Evolutionary conservation across 1,140 invertebrate genomes (phyloP), one percentile per base, ranked within the genome.

Genomic region (Neodiprion virginianus): DNA sequence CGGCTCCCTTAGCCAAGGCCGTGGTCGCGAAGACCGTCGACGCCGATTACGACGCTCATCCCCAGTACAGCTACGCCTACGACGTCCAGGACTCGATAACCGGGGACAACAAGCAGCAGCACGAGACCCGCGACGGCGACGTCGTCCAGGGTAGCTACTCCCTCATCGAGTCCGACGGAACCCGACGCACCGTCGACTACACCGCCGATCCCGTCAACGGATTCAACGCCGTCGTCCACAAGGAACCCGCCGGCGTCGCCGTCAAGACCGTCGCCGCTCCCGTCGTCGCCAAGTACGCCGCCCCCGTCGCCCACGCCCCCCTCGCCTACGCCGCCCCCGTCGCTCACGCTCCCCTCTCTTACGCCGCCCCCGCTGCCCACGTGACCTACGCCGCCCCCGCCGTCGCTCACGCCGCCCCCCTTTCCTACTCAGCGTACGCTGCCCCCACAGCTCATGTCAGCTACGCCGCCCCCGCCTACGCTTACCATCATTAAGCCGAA

Each of bases 91-190:
- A 89, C 50, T 75, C 83, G 0, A 12, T 82, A 5, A 93, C 92
- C 67, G 92, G 92, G 8, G 92, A 93, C 78, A 86, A 91, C 0
- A 93, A 93, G 81, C 89, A 89, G 48, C 92, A 93, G 69, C 91
- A 91, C 83, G 92, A 93, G 83, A 87, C 89, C n/a, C 89, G 92
- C 72, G 88, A 91, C 79, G 90, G 91, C 77, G 90, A 91, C 76
- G 89, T 88, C 76, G 91, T 93, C 4, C 90, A 90, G 66, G 92
- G 92, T 67, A 91, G 92, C 82, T 94, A 93, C 85, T 90, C 90
- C 73, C 88, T 93, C n/a, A 89, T 93, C 23, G 92, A 93, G 73
- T 9, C 88, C 23, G 89, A 90, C 79, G 88, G 88, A 66, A 83
- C 85, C 11, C 83, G 88, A 14, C 77, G 89, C 72, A 81, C 87